Base-by-base conservation (phyloP, 2,113 vertebrate species). In the Talpa occidentalis region DNA sequence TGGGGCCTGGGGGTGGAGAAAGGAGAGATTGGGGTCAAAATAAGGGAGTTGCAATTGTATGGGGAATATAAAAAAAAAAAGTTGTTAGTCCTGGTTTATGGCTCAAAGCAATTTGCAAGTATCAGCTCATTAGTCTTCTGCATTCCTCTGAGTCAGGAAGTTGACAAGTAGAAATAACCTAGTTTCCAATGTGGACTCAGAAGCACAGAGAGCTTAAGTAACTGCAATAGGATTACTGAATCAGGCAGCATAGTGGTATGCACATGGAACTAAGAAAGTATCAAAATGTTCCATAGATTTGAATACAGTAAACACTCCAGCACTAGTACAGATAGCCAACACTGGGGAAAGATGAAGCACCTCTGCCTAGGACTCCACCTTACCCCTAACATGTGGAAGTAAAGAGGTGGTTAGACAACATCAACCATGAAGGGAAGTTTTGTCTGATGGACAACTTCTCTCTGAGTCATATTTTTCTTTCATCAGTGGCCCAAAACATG, bases 81-180 rank as follows among this genome's bases (percentile, higher is more conserved):
- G n/a, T n/a, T n/a, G 42, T 85, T 37, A 81, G 94, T 94, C 54
- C 73, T 74, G 52, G 37, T 67, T 94, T 59, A 79, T 66, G 69
- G 60, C 69, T 89, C 85, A 60, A 17, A 89, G 56, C 60, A 76
- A 40, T 87, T 76, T 87, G 69, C 11, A 42, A 59, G 32, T 28
- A 59, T 49, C 44, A 73, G 54, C 42, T 21, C 60, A 24, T 81
- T 80, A 60, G n/a, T 7, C 42, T 14, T 91, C 42, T 73, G 64
- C 82, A 95, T 94, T 95, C 85, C 64, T 94, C 84, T 64, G 89
- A 93, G 26, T 60, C 66, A 79, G 69, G 67, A 54, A 87, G 32
- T 73, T 54, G 82, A 84, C 74, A 78, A 73, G 47, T 86, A 47
- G 74, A 95, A 95, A 95, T 66, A 93, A 89, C 59, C 64, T 92